Percentiles rank a stretch among this genome's conserved stretches.
phyloP scores from a whole-genome alignment of 2,888 invertebrate species.

The Cosmopolites sordidus region DNA sequence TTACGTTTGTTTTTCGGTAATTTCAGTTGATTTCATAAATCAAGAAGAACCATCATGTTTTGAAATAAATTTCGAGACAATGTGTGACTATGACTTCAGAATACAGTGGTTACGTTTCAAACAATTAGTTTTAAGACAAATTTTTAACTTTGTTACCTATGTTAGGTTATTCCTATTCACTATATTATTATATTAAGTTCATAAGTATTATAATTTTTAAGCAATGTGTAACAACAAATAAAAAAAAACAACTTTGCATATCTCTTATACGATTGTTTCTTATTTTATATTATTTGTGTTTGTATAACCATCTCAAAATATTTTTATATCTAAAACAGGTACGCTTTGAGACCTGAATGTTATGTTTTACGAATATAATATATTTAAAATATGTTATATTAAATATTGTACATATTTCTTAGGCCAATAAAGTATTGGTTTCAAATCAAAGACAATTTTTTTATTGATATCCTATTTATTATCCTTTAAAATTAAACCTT shows the following conservation, averaged over 20 bases:
- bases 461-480: no score
- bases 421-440: neutral
- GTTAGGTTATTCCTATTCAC: no score
- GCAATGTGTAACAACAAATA: neutral
- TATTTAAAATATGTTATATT: constrained; percentile 25
- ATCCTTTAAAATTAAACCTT: no score
- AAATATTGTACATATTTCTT: neutral
- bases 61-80: no score
- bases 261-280: neutral
- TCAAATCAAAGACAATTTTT: neutral
- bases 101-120: no score
- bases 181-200: no score
- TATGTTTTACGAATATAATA: constrained; percentile 24
- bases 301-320: constrained; percentile 17
- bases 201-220: neutral
- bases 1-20: no score
- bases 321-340: constrained; percentile 21
- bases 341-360: constrained; percentile 11
- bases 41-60: no score
- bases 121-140: no score
- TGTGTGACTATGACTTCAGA: no score
- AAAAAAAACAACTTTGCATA: neutral
- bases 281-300: constrained; percentile 1
- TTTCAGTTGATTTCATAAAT: no score
- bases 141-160: no score